Evolutionary conservation across 2,113 vertebrate species (phyloP).

Genomic region (Campylorhamphus procurvoides): DNA sequence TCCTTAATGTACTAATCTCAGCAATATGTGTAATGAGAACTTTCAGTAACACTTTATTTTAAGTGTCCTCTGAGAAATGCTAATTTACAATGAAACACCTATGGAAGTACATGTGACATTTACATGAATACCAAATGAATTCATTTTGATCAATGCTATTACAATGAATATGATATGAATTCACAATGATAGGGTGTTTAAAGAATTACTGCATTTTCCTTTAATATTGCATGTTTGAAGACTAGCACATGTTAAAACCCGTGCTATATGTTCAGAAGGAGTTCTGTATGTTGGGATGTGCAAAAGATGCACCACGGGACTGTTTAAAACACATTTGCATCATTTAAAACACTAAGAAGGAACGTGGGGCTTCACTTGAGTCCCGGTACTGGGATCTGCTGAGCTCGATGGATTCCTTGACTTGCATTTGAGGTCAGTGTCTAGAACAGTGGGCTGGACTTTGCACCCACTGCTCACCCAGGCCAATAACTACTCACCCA

Average conservation of each 20-base stretch:
- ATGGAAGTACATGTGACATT: constrained; percentile 84
- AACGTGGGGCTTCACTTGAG: not conserved
- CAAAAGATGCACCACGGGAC: not conserved
- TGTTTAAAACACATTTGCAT: not conserved
- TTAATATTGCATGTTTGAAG: constrained; percentile 63
- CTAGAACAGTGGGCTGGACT: not conserved
- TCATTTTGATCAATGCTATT: constrained; percentile 85
- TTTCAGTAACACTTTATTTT: constrained; percentile 86
- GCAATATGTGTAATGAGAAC: constrained; percentile 84
- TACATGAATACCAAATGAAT: constrained; percentile 85
- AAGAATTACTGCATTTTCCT: constrained; percentile 67
- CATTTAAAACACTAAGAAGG: not conserved
- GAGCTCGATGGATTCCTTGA: not conserved
- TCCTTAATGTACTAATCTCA: constrained; percentile 85
- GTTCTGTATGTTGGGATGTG: not conserved
- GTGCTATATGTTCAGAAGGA: not conserved
- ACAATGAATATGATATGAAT: constrained; percentile 79
- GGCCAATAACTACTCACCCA: not conserved
- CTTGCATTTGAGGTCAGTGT: not conserved
- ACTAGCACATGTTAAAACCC: constrained; percentile 17
- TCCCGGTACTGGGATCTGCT: not conserved
- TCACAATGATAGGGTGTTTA: constrained; percentile 70
- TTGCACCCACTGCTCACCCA: not conserved
- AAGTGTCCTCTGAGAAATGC: constrained; percentile 86
- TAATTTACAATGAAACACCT: constrained; percentile 86